Evolutionary conservation across 2,113 vertebrate species (phyloP).

Genomic region (Phaethornis superciliosus): DNA sequence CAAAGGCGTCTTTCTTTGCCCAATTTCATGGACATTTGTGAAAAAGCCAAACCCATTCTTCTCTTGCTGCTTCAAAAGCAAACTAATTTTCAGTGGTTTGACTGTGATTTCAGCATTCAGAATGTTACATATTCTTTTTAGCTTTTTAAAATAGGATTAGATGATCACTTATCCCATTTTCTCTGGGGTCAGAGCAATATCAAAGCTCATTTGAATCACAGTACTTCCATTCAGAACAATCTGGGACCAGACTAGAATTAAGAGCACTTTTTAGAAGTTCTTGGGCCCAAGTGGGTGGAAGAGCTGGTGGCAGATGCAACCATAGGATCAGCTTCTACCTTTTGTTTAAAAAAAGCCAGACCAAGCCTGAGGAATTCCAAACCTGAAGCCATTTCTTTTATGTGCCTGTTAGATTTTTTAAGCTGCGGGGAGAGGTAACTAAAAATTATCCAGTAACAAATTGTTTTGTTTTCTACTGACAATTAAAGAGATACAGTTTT

Average conservation of each 20-base stretch:
- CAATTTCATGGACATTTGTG: background rate
- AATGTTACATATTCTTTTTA: background rate
- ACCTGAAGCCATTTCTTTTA: background rate
- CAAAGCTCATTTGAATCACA: background rate
- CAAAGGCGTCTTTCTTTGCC: background rate
- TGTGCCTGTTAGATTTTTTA: background rate
- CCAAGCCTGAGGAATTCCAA: accelerated
- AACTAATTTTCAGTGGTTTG: background rate
- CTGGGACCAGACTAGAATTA: background rate
- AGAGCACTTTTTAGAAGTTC: background rate
- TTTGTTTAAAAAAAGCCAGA: background rate
- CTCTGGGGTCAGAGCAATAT: background rate
- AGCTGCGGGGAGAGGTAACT: background rate
- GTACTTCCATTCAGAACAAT: background rate
- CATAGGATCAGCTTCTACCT: background rate
- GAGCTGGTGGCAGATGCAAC: background rate
- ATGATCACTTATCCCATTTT: background rate
- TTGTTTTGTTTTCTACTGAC: background rate
- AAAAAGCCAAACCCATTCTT: background rate
- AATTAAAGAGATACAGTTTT: background rate
- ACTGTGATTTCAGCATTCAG: background rate
- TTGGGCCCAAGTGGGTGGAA: accelerated
- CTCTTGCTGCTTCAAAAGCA: background rate
- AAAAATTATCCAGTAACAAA: background rate
- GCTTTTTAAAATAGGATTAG: background rate